A percentile compares a stretch with the other conserved stretches of the same genome.
Conservation (phyloP, 2,797 vertebrate species). For the Adelosebastes latens region DNA sequence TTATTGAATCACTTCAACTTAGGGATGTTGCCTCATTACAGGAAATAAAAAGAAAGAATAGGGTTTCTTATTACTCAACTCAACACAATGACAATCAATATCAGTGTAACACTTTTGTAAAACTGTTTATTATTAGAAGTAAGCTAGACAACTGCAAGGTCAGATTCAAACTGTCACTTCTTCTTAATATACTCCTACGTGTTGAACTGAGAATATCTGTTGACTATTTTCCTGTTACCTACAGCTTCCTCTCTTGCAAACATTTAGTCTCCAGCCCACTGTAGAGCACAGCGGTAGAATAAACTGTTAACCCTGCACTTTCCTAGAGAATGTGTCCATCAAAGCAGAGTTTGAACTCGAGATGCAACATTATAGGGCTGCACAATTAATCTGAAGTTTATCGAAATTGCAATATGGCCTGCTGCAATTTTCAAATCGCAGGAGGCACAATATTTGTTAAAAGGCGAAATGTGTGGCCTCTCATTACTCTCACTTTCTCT, state of each 20-base stretch:
- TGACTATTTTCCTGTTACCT: constrained; percentile 1
- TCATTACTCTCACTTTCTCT: not conserved
- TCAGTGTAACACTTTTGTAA: not conserved
- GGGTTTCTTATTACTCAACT: too few relatives aligned
- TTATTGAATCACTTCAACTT: too few relatives aligned
- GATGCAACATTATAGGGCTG: not conserved
- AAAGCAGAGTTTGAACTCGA: too few relatives aligned
- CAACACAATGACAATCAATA: too few relatives aligned
- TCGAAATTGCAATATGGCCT: not conserved
- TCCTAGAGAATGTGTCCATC: not conserved
- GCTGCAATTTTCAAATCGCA: too few relatives aligned
- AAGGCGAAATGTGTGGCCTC: not conserved
- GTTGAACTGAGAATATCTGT: not conserved
- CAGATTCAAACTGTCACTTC: not conserved
- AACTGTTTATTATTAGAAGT: not conserved
- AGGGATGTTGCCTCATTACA: too few relatives aligned
- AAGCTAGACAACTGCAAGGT: not conserved
- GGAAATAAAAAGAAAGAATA: too few relatives aligned
- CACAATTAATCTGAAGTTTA: too few relatives aligned
- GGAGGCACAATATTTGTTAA: not conserved
- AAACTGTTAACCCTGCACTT: not conserved
- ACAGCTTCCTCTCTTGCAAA: constrained; percentile 5
- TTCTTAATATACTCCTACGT: not conserved
- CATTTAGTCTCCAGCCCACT: not conserved
- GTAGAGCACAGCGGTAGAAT: not conserved